These are phyloP conservation scores for Halictus quadricinctus DNA, from an alignment of 2,888 invertebrate species.

Conservation along the genomic window DNA sequence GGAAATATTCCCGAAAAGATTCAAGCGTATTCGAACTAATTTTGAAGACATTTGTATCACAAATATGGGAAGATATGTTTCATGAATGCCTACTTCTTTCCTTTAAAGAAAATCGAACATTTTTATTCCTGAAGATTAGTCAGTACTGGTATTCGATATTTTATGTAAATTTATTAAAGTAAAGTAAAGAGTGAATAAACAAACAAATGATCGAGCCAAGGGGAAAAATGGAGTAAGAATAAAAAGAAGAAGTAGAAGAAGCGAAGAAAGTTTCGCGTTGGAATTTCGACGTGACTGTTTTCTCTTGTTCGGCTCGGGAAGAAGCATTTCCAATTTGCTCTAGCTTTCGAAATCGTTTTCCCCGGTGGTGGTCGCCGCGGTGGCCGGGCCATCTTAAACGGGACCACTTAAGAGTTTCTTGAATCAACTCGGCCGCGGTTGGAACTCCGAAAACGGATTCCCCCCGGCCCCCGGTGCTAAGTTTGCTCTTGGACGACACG, in stretches of 20 bases:
- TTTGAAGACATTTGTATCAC: not conserved
- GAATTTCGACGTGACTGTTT: conserved; percentile 7
- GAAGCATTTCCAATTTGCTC: conserved; percentile 28
- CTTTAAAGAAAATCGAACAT: too few species aligned
- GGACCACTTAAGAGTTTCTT: conserved; percentile 67
- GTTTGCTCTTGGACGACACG: conserved; percentile 14
- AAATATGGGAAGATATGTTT: too few species aligned
- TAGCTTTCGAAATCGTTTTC: conserved; percentile 34
- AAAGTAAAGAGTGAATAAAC: not conserved
- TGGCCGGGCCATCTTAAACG: conserved; percentile 56
- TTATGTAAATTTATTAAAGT: too few species aligned
- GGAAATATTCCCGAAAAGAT: not conserved
- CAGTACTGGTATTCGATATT: not conserved
- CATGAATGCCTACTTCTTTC: too few species aligned
- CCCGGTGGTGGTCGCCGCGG: conserved; percentile 27
- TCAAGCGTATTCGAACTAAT: not conserved
- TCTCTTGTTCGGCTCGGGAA: not conserved
- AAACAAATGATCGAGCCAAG: not conserved
- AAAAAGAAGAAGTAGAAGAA: not conserved
- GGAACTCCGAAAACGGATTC: conserved; percentile 62
- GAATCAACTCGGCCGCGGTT: conserved; percentile 61
- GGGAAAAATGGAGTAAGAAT: not conserved
- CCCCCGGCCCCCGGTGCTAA: conserved; percentile 10
- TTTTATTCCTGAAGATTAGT: not conserved
- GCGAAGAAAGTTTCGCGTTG: not conserved